Percentiles rank a stretch among this genome's conserved stretches.
These are phyloP conservation scores for Etia nguti DNA, from an alignment of 2,113 vertebrate genomes.

Conservation along the genomic window DNA sequence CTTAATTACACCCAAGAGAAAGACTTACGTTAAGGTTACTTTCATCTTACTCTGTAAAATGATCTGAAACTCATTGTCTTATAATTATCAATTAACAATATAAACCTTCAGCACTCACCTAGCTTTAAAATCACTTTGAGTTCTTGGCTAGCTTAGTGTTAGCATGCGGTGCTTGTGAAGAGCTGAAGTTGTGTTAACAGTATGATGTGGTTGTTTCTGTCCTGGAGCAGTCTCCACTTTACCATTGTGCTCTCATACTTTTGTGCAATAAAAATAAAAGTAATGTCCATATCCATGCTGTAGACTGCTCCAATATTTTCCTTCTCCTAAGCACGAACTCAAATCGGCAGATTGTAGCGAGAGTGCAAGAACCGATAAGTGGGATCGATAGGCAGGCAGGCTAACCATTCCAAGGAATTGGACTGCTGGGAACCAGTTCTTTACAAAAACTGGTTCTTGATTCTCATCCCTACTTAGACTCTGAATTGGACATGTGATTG, in stretches of 20 bases:
- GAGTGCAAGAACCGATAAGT: neutral
- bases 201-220: neutral
- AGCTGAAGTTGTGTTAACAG: neutral
- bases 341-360: neutral
- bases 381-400: neutral
- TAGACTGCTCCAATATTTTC: neutral
- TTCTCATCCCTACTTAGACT: neutral
- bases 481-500: neutral
- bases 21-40: neutral
- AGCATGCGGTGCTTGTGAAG: neutral
- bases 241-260: neutral
- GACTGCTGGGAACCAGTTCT: neutral
- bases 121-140: neutral
- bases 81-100: neutral
- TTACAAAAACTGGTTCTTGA: neutral
- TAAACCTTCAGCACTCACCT: neutral
- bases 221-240: neutral
- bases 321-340: neutral
- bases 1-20: neutral
- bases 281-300: neutral
- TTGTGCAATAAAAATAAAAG: neutral
- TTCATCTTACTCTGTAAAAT: neutral
- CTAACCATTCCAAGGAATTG: neutral
- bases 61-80: neutral
- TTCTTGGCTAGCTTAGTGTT: neutral